Percentiles rank a stretch among this genome's conserved stretches.
These are phyloP conservation scores for Ursus arctos DNA, from an alignment of 2,113 vertebrate species.

Conservation along the genomic window DNA sequence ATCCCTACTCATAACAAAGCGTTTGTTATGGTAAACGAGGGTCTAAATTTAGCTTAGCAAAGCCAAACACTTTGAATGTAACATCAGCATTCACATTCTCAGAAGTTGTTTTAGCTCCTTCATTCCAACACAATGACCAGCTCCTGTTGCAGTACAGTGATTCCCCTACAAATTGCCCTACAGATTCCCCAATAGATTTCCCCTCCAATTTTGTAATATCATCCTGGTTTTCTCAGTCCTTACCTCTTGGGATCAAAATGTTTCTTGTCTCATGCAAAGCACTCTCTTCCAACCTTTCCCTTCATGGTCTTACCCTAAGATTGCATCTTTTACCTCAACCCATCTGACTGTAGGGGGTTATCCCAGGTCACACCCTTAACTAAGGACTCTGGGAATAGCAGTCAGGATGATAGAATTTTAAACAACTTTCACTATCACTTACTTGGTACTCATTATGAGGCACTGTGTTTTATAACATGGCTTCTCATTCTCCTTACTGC, in stretches of 20 bases:
- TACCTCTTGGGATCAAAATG: background rate
- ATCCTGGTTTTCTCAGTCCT: background rate
- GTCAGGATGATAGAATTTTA: background rate
- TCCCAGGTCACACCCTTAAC: background rate
- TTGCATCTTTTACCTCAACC: background rate
- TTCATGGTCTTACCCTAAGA: background rate
- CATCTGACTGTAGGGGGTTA: background rate
- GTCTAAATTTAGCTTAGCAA: background rate
- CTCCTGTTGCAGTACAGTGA: background rate
- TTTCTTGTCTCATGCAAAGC: background rate
- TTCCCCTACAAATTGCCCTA: background rate
- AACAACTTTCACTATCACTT: background rate
- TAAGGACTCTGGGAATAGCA: background rate
- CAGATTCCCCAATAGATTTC: background rate
- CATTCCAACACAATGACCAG: background rate
- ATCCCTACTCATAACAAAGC: background rate
- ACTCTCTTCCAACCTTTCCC: background rate
- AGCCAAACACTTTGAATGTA: background rate
- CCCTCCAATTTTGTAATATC: background rate
- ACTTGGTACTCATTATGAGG: background rate
- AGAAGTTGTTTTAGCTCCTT: background rate
- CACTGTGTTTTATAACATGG: background rate
- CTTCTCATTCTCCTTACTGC: slow-evolving; percentile 2
- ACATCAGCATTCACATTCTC: background rate
- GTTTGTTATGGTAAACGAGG: background rate